Percentiles rank a stretch among this genome's conserved stretches.
phyloP scores from a whole-genome alignment of 30 jellyfish, hydroid and myxozoan genomes.

The Euphysa ruthae region DNA sequence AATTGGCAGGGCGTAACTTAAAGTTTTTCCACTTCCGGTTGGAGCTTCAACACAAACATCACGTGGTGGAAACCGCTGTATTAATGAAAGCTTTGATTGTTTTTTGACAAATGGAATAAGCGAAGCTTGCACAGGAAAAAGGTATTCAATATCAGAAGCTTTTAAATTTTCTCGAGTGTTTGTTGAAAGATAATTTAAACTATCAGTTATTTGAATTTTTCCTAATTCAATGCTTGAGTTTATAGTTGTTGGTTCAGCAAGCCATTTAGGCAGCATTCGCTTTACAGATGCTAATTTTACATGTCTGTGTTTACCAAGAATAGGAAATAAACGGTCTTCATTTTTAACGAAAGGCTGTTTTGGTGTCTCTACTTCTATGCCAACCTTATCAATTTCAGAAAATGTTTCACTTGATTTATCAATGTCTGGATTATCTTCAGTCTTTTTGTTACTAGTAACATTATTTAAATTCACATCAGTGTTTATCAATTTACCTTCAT shows the following conservation, averaged over 20 bases:
- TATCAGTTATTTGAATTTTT: slow-evolving; percentile 3
- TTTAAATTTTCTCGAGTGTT: slow-evolving; percentile 23
- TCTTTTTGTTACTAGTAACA: background rate
- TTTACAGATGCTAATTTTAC: slow-evolving; percentile 18
- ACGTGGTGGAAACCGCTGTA: slow-evolving; percentile 46
- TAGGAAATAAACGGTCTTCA: slow-evolving; percentile 13
- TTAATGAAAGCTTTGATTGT: slow-evolving; percentile 30
- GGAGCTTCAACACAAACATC: slow-evolving; percentile 92
- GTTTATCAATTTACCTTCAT: background rate
- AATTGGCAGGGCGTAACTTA: slow-evolving; percentile 63
- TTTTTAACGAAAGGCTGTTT: too few species aligned
- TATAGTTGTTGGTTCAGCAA: slow-evolving; percentile 48
- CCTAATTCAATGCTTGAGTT: slow-evolving; percentile 19
- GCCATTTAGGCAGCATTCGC: slow-evolving; percentile 73
- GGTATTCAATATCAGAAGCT: slow-evolving; percentile 12
- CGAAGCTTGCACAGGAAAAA: slow-evolving; percentile 71
- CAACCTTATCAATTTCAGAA: background rate
- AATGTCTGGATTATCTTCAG: background rate
- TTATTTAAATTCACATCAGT: background rate
- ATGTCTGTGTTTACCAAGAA: slow-evolving; percentile 32
- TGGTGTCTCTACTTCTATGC: background rate
- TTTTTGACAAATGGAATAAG: slow-evolving; percentile 48
- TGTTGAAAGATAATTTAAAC: slow-evolving; percentile 10
- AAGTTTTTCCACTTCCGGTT: slow-evolving; percentile 94
- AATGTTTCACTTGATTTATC: background rate